Conservation (phyloP, 2,797 vertebrate genomes). For the Paratrypauchen microcephalus region DNA sequence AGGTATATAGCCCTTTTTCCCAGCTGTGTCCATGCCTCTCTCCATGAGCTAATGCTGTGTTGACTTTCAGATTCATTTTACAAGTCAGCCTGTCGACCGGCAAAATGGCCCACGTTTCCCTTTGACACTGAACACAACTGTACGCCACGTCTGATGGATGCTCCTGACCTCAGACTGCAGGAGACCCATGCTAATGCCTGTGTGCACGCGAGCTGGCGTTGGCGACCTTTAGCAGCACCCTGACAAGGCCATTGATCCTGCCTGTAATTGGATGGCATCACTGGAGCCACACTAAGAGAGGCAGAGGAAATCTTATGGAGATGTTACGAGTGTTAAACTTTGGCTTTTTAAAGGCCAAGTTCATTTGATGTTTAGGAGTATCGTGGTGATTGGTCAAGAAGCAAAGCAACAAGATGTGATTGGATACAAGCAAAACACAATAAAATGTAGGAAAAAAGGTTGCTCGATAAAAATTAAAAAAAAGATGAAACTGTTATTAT, state of each 20-base stretch:
- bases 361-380: background rate
- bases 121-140: constrained; percentile 47
- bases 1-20: background rate
- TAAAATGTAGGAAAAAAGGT: too few species aligned
- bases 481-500: background rate
- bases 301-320: constrained; percentile 13
- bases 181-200: constrained; percentile 19
- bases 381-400: background rate
- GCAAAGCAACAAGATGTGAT: background rate
- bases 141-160: constrained; percentile 50
- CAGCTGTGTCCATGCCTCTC: background rate
- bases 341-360: constrained; percentile 8
- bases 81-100: constrained; percentile 25
- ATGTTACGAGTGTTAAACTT: constrained; percentile 8
- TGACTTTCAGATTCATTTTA: constrained; percentile 33
- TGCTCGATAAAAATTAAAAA: background rate
- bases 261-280: constrained; percentile 58
- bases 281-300: constrained; percentile 23
- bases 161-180: constrained; percentile 44
- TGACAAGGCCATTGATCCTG: constrained; percentile 64
- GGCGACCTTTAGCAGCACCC: constrained; percentile 46
- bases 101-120: constrained; percentile 32
- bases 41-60: constrained; percentile 22
- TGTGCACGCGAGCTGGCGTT: constrained; percentile 23
- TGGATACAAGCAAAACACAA: background rate